phyloP scores from a whole-genome alignment of 2,797 vertebrate genomes.

The Mastacembelus armatus region DNA sequence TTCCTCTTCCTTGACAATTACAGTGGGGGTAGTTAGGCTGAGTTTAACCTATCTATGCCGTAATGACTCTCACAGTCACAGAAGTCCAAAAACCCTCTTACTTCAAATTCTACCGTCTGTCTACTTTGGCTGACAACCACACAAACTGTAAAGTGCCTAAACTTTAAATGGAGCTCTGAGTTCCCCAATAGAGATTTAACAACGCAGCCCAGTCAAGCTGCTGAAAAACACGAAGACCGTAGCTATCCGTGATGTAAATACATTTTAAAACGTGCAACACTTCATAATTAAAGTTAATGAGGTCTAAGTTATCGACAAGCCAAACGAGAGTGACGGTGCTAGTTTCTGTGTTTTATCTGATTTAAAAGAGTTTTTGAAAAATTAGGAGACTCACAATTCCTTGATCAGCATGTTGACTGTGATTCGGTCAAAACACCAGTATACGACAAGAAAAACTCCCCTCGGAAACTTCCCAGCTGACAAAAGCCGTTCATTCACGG shows the following conservation, averaged over 20 bases:
- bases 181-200: neutral
- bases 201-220: too few relatives aligned
- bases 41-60: neutral
- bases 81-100: fast-evolving
- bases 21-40: too few relatives aligned
- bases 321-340: neutral
- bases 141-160: neutral
- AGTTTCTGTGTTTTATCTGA: neutral
- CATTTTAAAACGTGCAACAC: too few relatives aligned
- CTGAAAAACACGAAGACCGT: too few relatives aligned
- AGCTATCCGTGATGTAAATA: too few relatives aligned
- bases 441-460: neutral
- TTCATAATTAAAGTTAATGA: neutral
- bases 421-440: conserved; percentile 1
- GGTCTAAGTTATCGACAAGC: neutral
- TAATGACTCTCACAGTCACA: fast-evolving
- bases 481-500: conserved; percentile 12
- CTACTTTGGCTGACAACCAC: fast-evolving
- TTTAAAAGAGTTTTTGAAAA: neutral
- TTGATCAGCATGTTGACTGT: conserved; percentile 77
- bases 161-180: neutral
- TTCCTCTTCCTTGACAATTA: neutral
- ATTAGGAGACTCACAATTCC: conserved; percentile 81
- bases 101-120: fast-evolving
- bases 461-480: neutral